These are phyloP conservation scores for Anastrepha ludens DNA, from an alignment of 1,140 invertebrate genomes.

Conservation along the genomic window DNA sequence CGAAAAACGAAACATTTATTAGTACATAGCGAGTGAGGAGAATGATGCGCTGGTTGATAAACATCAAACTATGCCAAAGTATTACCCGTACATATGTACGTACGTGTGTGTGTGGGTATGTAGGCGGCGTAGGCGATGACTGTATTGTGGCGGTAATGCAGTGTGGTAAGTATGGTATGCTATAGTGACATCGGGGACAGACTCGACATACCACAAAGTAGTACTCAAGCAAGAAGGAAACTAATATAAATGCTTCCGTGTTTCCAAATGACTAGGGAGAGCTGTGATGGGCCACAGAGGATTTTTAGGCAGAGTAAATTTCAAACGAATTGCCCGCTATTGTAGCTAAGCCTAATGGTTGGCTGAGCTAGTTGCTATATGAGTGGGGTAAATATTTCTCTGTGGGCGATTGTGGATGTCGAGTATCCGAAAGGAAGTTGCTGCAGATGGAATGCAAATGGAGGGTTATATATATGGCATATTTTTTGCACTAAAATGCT, in stretches of 20 bases:
- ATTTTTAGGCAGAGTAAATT: too few species aligned
- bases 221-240: background rate
- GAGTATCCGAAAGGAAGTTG: background rate
- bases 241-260: background rate
- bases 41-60: background rate
- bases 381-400: background rate
- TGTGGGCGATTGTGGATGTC: background rate
- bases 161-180: too few species aligned
- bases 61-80: background rate
- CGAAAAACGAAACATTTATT: background rate
- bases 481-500: too few species aligned
- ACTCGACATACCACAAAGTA: background rate
- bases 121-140: too few species aligned
- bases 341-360: background rate
- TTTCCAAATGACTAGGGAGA: background rate
- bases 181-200: background rate
- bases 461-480: too few species aligned
- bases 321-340: background rate
- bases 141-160: too few species aligned
- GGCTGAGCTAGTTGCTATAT: background rate
- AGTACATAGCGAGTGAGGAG: too few species aligned
- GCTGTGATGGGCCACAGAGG: background rate
- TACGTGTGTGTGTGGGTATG: too few species aligned
- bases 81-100: too few species aligned
- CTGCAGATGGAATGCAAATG: too few species aligned